Percentiles rank a stretch among this genome's conserved stretches.
Evolutionary conservation across 2,113 vertebrate species (phyloP).

Genomic region (Esox niger): DNA sequence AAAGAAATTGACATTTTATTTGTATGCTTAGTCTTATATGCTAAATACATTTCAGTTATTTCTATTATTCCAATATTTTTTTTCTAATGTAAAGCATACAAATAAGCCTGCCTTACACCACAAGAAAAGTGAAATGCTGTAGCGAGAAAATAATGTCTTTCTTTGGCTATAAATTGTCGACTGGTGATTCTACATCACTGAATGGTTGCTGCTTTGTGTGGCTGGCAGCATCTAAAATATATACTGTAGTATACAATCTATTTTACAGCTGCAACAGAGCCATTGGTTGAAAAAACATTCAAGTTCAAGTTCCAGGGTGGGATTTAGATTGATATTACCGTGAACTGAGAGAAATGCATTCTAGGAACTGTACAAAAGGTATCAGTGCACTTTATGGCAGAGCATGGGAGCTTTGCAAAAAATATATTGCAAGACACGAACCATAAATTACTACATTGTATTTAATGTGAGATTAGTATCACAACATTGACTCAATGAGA

Average conservation of each 20-base stretch:
- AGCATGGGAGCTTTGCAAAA: not conserved
- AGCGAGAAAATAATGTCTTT: constrained; percentile 14
- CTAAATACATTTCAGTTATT: no score
- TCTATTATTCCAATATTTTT: no score
- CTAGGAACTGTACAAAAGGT: not conserved
- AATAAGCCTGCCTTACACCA: no score
- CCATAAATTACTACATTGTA: no score
- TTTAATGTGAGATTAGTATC: no score
- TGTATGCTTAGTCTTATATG: no score
- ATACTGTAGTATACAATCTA: no score
- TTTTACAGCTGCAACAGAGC: no score
- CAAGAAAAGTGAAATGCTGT: constrained; percentile 28
- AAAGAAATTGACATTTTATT: no score
- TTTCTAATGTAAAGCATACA: no score
- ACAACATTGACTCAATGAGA: no score
- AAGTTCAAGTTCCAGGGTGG: not conserved
- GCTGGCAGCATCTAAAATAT: not conserved
- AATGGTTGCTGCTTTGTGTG: not conserved
- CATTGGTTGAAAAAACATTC: not conserved
- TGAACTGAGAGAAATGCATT: not conserved
- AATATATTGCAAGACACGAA: no score
- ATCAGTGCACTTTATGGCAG: not conserved
- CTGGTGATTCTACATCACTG: constrained; percentile 28
- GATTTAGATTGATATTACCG: not conserved
- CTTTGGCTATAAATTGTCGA: constrained; percentile 24